A percentile compares a stretch with the other conserved stretches of the same genome.
phyloP scores from a whole-genome alignment of 2,888 invertebrate genomes.

The Lepetodrilus schrolli region DNA sequence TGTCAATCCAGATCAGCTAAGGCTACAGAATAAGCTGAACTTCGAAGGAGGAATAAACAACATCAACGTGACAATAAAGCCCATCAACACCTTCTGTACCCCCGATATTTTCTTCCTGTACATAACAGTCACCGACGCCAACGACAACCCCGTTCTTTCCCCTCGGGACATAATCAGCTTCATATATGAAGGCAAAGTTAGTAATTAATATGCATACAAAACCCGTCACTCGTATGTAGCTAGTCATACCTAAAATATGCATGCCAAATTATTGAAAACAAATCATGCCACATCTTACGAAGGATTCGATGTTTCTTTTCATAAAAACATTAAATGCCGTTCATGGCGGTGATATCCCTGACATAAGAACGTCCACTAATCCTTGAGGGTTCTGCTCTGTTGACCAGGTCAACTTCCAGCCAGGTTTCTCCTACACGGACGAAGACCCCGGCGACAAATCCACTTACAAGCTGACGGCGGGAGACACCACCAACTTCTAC shows the following conservation, averaged over 20 bases:
- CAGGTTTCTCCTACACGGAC: slow-evolving; percentile 40
- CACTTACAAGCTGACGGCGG: slow-evolving; percentile 36
- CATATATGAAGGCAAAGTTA: not conserved
- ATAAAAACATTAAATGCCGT: no score
- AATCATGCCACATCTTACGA: no score
- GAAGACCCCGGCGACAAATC: slow-evolving; percentile 38
- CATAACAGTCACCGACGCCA: not conserved
- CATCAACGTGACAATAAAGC: not conserved
- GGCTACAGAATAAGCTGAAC: not conserved
- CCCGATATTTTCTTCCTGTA: not conserved
- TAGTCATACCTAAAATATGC: no score
- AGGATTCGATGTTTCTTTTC: no score
- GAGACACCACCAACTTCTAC: slow-evolving; percentile 38
- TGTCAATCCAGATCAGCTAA: no score
- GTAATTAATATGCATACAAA: no score
- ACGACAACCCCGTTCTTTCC: not conserved
- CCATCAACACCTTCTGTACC: not conserved
- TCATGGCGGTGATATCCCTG: no score
- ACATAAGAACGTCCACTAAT: no score
- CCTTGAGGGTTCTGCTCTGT: not conserved
- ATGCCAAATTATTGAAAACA: no score
- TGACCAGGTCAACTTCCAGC: not conserved
- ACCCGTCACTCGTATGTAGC: no score
- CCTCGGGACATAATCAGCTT: not conserved
- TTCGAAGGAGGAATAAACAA: not conserved